These are phyloP conservation scores for Spilarctia lutea DNA, from an alignment of 2,888 invertebrate genomes.

Conservation along the genomic window DNA sequence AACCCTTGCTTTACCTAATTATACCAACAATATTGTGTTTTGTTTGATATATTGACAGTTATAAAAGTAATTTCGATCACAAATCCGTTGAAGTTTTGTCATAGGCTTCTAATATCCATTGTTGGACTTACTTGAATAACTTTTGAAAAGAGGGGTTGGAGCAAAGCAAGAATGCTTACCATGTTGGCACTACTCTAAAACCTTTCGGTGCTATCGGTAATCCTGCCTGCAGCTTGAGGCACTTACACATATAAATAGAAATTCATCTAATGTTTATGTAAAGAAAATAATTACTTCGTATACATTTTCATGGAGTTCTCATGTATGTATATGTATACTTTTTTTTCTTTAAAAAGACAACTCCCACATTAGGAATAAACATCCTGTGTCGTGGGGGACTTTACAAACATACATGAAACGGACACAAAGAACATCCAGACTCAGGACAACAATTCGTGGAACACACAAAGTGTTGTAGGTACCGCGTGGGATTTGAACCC, in stretches of 20 bases:
- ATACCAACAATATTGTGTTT: conserved; percentile 22
- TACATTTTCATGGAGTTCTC: too few relatives aligned
- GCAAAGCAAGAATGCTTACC: not conserved
- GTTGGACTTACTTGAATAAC: not conserved
- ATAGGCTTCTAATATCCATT: not conserved
- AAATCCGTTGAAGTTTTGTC: not conserved
- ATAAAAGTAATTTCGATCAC: conserved; percentile 10
- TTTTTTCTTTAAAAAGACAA: too few relatives aligned
- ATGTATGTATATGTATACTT: too few relatives aligned
- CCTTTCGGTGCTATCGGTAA: not conserved
- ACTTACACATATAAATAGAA: not conserved
- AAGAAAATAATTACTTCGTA: too few relatives aligned
- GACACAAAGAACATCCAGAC: too few relatives aligned
- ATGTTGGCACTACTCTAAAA: not conserved
- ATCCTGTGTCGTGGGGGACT: too few relatives aligned
- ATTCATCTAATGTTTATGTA: not conserved
- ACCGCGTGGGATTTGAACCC: too few relatives aligned
- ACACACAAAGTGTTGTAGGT: too few relatives aligned
- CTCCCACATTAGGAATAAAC: too few relatives aligned
- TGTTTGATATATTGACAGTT: conserved; percentile 30
- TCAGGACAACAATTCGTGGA: too few relatives aligned
- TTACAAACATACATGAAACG: too few relatives aligned
- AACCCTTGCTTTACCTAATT: conserved; percentile 14
- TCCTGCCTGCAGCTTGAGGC: not conserved
- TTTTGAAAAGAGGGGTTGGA: not conserved